phyloP scores from a whole-genome alignment of 2,797 vertebrate genomes.

The Harpagifer antarcticus region DNA sequence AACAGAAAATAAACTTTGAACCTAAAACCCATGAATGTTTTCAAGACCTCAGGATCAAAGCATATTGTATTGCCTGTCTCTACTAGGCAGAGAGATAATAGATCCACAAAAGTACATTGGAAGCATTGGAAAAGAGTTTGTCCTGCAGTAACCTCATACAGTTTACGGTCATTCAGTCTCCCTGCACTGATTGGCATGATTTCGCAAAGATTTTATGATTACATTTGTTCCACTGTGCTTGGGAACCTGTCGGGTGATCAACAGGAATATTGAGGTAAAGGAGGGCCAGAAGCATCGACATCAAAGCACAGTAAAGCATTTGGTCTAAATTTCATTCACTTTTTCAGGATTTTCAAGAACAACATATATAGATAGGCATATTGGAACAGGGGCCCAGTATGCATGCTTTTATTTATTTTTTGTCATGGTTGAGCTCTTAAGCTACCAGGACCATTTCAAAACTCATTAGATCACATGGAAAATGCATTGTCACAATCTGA shows the following conservation, averaged over 20 bases:
- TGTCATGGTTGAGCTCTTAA: background rate
- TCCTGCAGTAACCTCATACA: background rate
- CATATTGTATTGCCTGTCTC: slow-evolving; percentile 30
- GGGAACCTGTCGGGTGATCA: background rate
- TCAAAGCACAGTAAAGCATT: background rate
- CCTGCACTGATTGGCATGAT: background rate
- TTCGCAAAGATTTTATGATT: background rate
- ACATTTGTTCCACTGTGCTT: background rate
- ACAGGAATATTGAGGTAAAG: background rate
- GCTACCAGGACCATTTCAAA: background rate
- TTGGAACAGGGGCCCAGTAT: too few species aligned
- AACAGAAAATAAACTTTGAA: slow-evolving; percentile 48
- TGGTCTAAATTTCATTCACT: background rate
- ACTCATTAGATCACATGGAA: background rate
- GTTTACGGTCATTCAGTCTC: background rate
- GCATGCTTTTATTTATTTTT: too few species aligned
- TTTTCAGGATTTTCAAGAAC: too few species aligned
- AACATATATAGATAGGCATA: too few species aligned
- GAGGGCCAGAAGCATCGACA: background rate
- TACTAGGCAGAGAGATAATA: background rate
- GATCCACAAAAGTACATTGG: background rate
- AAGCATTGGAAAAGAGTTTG: background rate
- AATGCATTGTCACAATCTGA: background rate
- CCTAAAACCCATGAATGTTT: slow-evolving; percentile 47
- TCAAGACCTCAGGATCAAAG: slow-evolving; percentile 2